Base-by-base conservation (phyloP, 2,113 vertebrate genomes). In the Hoplias malabaricus region DNA sequence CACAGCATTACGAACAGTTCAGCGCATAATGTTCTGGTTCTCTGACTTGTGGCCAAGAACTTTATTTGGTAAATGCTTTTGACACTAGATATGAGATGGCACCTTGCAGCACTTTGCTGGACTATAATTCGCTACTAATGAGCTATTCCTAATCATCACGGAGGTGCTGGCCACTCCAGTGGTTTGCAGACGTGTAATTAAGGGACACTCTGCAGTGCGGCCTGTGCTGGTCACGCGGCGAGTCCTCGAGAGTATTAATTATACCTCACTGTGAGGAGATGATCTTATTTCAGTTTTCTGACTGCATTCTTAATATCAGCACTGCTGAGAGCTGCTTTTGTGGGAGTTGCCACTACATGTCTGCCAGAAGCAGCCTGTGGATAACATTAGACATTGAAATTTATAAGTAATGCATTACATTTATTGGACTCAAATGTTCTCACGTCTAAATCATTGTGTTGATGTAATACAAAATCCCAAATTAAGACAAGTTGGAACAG, bases 231-330 rank as follows among this genome's bases (percentile, higher is more conserved):
- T 48, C 43, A n/a, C 16, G 4, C 43, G 16, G 43, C 43, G 7
- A 21, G 10, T 19, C 29, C 73, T 77, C 50, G 23, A 4, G 46
- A 71, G 67, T 57, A 71, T 81, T 76, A 71, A 71, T 77, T 77
- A 54, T 62, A 36, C 42, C 46, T 62, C 36, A 40, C 42, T 69
- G 38, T 36, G 54, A 50, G 57, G 54, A 68, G 69, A 73, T 77
- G 33, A 73, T 78, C 54, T 69, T 13, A 69, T 78, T 70, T 82
- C 14, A 66, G 54, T 31, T 67, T 19, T 40, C 40, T 53, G 69
- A 81, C 19, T 10, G n/a, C 40, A 25, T 67, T 14, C 36, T 78
- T 69, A 62, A 31, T 43, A 23, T 38, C 84, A 77, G 59, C 65
- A 50, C 6, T 4, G 14, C 34, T 21, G 9, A 31, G 53, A 61